Evolutionary conservation across 1,140 invertebrate species (phyloP), one percentile per base, ranked within the genome.

Genomic region (Aphidius gifuensis): DNA sequence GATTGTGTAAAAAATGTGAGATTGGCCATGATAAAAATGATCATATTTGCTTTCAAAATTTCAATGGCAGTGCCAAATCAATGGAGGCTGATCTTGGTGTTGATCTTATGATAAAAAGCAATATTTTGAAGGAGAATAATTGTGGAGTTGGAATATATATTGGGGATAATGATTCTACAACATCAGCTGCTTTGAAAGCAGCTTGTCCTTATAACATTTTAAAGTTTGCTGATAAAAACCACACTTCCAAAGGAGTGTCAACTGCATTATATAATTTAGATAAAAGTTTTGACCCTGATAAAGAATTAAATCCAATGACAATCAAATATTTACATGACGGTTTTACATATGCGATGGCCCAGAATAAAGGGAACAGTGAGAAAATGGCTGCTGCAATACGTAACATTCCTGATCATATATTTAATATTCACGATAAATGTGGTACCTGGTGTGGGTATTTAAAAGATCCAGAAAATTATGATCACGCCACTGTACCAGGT

Each of bases 11-110:
- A 3, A 48, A 47, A 57, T 62, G 53, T n/a, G 46, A 62, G 49
- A 9, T 2, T 11, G 45, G 54, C 23, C 21, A 23, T 21, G 6
- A 39, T 6, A 3, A 5, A 43, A 9, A 5, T 7, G 16, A 62
- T 48, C 46, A 62, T 40, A 39, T 53, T 11, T 57, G 38, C 44
- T 23, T 53, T 16, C 23, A 9, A 4, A 62, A 62, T 56, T 62
- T 57, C 50, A 57, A 57, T 42, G 60, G 53, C 1, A 47, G 43
- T 21, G 45, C 32, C 11, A 57, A 62, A 57, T 45, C 45, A n/a
- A 62, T 57, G 53, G 54, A 62, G 44, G 39, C 60, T 39, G n/a
- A 42, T 57, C 53, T 56, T 23, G 60, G 53, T 21, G 21, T 47
- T 16, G 40, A 56, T 42, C 21, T 62, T 42, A 38, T 48, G n/a